Conservation (phyloP, 2,797 vertebrate genomes). For the Urocyon cinereoargenteus region DNA sequence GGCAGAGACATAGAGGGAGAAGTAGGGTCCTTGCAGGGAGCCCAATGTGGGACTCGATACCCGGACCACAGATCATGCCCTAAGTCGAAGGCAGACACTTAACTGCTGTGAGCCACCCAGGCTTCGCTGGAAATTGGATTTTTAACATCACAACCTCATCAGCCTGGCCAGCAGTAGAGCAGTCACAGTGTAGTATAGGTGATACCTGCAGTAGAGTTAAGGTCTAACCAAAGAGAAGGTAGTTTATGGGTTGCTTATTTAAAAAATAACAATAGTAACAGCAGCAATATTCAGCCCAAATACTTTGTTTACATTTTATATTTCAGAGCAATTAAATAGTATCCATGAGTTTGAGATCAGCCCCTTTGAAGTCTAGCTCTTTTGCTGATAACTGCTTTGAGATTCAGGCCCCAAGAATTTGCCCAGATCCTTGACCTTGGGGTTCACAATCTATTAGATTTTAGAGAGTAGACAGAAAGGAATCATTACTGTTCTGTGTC, state of each 20-base stretch:
- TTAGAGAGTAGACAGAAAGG: slow-evolving; percentile 1
- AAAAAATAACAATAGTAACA: not conserved
- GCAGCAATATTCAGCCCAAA: not conserved
- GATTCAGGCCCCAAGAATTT: slow-evolving; percentile 55
- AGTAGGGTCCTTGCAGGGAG: too few species aligned
- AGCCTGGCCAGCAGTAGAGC: not conserved
- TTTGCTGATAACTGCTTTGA: slow-evolving; percentile 58
- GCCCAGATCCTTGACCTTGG: slow-evolving; percentile 19
- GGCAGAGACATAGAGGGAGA: too few species aligned
- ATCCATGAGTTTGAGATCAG: slow-evolving; percentile 2
- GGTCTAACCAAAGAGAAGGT: not conserved
- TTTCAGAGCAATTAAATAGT: slow-evolving; percentile 45
- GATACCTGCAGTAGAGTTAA: not conserved
- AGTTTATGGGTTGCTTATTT: not conserved
- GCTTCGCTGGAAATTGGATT: not conserved
- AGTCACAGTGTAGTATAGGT: not conserved
- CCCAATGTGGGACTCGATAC: too few species aligned
- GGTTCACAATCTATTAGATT: slow-evolving; percentile 35
- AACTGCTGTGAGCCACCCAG: too few species aligned
- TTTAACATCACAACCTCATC: slow-evolving; percentile 38
- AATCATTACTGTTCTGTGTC: not conserved
- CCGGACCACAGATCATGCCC: too few species aligned
- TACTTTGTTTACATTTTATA: slow-evolving; percentile 18
- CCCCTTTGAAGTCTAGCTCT: slow-evolving; percentile 35
- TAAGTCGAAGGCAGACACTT: too few species aligned